Conservation (phyloP, 2,888 invertebrate species). For the Phymatocera aterrima region DNA sequence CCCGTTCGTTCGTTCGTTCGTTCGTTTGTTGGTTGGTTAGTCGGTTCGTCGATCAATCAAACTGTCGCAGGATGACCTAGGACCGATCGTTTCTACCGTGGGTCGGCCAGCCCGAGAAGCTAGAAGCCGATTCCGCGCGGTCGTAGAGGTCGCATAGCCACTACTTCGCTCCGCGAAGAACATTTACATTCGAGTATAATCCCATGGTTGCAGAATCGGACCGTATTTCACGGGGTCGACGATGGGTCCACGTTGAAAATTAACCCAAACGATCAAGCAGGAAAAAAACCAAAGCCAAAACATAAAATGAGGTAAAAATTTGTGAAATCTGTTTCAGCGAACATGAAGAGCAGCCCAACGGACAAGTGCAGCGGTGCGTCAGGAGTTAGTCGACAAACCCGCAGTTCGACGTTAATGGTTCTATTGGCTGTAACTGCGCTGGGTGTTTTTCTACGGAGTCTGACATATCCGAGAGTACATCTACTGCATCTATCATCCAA, state of each 20-base stretch:
- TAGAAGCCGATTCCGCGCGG: too few species aligned
- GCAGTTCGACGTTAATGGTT: not conserved
- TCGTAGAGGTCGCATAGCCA: not conserved
- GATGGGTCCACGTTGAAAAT: too few species aligned
- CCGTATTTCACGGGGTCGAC: too few species aligned
- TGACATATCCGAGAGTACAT: conserved; percentile 48
- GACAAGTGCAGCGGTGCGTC: conserved; percentile 67
- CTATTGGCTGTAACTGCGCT: conserved; percentile 60
- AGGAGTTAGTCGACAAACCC: not conserved
- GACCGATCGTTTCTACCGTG: not conserved
- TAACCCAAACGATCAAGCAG: too few species aligned
- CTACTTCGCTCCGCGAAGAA: not conserved
- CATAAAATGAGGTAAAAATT: too few species aligned
- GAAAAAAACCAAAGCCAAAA: too few species aligned
- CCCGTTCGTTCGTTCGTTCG: too few species aligned
- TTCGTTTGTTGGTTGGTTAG: not conserved
- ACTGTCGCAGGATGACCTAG: not conserved
- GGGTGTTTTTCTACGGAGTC: conserved; percentile 52
- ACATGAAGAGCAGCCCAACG: conserved; percentile 67
- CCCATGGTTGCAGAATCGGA: too few species aligned
- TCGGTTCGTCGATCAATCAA: not conserved
- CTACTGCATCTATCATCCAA: conserved; percentile 50
- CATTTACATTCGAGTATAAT: too few species aligned
- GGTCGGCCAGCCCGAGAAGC: not conserved
- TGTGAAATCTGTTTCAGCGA: conserved; percentile 66